Conservation (phyloP, 2,113 vertebrate genomes). For the Rutilus rutilus region DNA sequence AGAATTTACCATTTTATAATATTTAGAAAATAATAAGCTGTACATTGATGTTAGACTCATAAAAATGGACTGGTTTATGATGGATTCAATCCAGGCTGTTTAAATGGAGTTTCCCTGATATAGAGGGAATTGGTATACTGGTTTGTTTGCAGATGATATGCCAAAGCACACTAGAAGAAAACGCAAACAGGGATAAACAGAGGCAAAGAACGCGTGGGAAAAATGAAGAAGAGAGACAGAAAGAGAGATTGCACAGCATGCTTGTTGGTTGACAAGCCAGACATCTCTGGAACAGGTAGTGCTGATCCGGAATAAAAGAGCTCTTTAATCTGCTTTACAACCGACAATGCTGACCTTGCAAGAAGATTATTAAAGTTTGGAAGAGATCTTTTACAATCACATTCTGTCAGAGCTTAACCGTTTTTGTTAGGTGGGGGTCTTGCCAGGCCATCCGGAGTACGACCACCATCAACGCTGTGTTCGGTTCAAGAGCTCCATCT, state of each 20-base stretch:
- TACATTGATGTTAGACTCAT: not conserved
- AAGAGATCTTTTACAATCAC: constrained; percentile 30
- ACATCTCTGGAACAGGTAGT: constrained; percentile 15
- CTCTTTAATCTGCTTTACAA: constrained; percentile 33
- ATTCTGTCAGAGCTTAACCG: not conserved
- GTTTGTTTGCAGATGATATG: constrained; percentile 8
- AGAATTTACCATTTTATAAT: not conserved
- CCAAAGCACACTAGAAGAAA: not conserved
- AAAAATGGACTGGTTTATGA: too few species aligned
- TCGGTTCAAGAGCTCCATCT: constrained; percentile 43
- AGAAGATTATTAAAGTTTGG: constrained; percentile 38
- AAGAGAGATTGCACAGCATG: constrained; percentile 17
- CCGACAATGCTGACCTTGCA: constrained; percentile 29
- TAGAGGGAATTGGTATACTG: constrained; percentile 53
- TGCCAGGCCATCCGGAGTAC: not conserved
- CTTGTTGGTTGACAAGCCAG: constrained; percentile 19
- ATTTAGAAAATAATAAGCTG: not conserved
- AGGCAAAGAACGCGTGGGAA: not conserved
- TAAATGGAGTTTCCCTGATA: constrained; percentile 56
- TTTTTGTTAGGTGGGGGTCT: not conserved
- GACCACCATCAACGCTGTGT: not conserved
- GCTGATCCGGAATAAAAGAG: constrained; percentile 29
- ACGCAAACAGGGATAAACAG: constrained; percentile 35
- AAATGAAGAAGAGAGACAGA: constrained; percentile 4
- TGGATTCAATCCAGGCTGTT: constrained; percentile 49